A percentile compares a stretch with the other conserved stretches of the same genome.
phyloP scores from a whole-genome alignment of 2,888 invertebrate genomes.

The Hirtodrosophila cameraria region DNA sequence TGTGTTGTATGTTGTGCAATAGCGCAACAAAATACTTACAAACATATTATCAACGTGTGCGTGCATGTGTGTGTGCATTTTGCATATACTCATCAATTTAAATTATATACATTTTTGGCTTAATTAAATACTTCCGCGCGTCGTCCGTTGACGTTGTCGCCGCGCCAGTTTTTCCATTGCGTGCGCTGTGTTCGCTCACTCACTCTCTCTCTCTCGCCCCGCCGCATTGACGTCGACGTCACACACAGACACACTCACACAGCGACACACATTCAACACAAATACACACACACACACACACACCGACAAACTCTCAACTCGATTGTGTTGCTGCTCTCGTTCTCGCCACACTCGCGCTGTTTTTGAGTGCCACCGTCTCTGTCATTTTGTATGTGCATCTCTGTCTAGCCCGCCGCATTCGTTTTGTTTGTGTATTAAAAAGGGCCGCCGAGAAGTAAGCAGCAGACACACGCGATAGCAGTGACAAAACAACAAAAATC shows the following conservation, averaged over 20 bases:
- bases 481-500: conserved; percentile 42
- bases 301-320: conserved; percentile 44
- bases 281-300: conserved; percentile 3
- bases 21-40: conserved; percentile 6
- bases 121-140: conserved; percentile 78
- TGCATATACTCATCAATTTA: conserved; percentile 62
- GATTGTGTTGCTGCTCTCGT: conserved; percentile 45
- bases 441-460: conserved; percentile 56
- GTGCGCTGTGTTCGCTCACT: conserved; percentile 55
- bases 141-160: conserved; percentile 51
- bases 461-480: conserved; percentile 63
- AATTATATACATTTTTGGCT: conserved; percentile 74
- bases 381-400: conserved; percentile 13
- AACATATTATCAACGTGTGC: conserved; percentile 9
- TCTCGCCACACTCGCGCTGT: conserved; percentile 50
- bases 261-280: background rate
- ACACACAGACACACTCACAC: conserved; percentile 19
- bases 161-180: conserved; percentile 74
- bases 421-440: conserved; percentile 64
- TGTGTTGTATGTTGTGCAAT: conserved; percentile 41
- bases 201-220: conserved; percentile 30
- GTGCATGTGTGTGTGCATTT: conserved; percentile 32
- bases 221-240: conserved; percentile 57
- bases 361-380: conserved; percentile 31
- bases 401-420: conserved; percentile 35